These are phyloP conservation scores for Benitochromis conjunctus DNA, from an alignment of 2,113 vertebrate genomes.

Conservation along the genomic window DNA sequence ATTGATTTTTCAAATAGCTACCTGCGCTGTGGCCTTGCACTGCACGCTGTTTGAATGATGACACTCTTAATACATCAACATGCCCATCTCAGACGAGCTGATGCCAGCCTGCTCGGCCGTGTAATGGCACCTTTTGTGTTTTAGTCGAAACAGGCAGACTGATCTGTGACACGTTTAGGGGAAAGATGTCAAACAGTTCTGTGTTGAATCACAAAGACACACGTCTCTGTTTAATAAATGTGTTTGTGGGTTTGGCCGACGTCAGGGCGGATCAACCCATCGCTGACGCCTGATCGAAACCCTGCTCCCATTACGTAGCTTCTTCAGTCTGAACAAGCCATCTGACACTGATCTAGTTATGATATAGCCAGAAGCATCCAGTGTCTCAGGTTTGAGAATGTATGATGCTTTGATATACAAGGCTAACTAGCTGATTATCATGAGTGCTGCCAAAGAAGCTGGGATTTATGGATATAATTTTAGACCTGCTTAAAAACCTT, in stretches of 20 bases:
- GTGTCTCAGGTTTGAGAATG: background rate
- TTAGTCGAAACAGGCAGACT: background rate
- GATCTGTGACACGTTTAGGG: background rate
- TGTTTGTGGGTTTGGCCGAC: background rate
- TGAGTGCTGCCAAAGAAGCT: background rate
- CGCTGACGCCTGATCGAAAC: background rate
- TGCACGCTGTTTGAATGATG: slow-evolving; percentile 37
- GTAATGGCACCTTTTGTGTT: slow-evolving; percentile 38
- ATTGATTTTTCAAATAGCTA: slow-evolving; percentile 55
- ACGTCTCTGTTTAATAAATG: slow-evolving; percentile 2
- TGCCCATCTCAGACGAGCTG: background rate
- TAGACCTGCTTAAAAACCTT: background rate
- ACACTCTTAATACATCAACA: slow-evolving; percentile 35
- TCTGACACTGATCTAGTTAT: background rate
- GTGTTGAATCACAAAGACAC: background rate
- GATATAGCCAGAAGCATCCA: background rate
- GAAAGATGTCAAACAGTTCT: background rate
- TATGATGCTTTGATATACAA: background rate
- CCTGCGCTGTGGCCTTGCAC: slow-evolving; percentile 38
- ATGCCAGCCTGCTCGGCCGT: background rate
- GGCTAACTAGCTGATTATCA: background rate
- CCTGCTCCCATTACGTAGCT: background rate
- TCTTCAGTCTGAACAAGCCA: background rate
- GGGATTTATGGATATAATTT: background rate
- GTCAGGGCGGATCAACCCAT: background rate